A percentile compares a stretch with the other conserved stretches of the same genome.
These are phyloP conservation scores for Irena cyanogastra DNA, from an alignment of 2,113 vertebrate genomes.

Conservation along the genomic window DNA sequence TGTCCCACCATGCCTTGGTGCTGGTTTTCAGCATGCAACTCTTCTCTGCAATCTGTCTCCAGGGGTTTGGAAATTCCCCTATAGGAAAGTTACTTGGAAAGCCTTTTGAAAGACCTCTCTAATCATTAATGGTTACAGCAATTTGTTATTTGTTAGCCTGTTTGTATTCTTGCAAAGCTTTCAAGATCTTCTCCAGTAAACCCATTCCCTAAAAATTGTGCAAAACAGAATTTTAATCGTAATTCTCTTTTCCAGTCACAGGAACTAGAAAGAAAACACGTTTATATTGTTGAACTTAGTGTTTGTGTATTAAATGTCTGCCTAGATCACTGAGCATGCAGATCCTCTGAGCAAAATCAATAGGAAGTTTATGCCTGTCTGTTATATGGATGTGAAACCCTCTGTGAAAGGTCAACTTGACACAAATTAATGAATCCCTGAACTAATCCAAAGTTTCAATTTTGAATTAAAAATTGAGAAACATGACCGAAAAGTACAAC, in stretches of 20 bases:
- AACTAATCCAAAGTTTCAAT: neutral
- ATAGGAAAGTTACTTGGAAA: neutral
- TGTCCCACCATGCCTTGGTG: neutral
- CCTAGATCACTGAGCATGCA: neutral
- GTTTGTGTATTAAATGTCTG: neutral
- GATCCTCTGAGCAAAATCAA: neutral
- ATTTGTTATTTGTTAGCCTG: neutral
- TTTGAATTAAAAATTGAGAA: neutral
- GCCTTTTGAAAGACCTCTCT: neutral
- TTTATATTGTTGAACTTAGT: neutral
- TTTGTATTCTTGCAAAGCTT: neutral
- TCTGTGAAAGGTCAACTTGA: neutral
- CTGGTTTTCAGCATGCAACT: neutral
- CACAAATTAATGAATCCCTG: neutral
- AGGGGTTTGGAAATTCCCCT: neutral
- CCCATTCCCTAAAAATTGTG: neutral
- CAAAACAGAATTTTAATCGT: neutral
- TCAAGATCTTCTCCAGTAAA: neutral
- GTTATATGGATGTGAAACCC: neutral
- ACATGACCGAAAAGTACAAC: fast-evolving
- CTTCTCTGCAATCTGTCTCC: neutral
- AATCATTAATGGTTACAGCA: neutral
- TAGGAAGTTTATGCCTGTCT: neutral
- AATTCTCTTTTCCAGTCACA: neutral
- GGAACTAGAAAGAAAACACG: neutral